These are phyloP conservation scores for Ammospiza nelsoni DNA, from an alignment of 2,113 vertebrate species.

Conservation along the genomic window DNA sequence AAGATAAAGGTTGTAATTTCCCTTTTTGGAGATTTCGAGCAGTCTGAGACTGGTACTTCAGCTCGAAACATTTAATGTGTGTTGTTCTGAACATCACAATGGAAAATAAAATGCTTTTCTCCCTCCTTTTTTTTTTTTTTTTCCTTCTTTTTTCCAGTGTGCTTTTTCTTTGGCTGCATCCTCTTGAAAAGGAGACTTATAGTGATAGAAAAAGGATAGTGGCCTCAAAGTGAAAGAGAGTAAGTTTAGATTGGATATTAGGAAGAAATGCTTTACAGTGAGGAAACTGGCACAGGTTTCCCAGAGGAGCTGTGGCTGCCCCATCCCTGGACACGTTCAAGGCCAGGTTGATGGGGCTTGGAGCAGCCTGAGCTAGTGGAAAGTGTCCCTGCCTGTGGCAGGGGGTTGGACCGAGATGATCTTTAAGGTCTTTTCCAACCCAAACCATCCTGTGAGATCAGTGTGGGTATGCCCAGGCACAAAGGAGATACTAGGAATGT, in stretches of 20 bases:
- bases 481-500: not conserved
- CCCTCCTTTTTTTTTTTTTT: fast-evolving
- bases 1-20: not conserved
- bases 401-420: not conserved
- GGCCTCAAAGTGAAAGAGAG: not conserved
- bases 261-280: not conserved
- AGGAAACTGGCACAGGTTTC: not conserved
- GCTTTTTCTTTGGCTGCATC: not conserved
- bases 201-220: not conserved
- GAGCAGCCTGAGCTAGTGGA: not conserved
- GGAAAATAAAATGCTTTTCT: not conserved
- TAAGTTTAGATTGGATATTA: not conserved
- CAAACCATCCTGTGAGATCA: not conserved
- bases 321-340: not conserved
- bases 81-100: not conserved
- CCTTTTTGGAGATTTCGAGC: fast-evolving
- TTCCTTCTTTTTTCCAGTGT: too few relatives aligned
- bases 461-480: not conserved
- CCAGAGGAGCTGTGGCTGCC: not conserved
- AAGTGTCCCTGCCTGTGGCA: not conserved
- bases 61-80: not conserved
- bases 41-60: not conserved
- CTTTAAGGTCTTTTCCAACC: not conserved
- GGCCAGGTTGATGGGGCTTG: not conserved
- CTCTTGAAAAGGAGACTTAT: not conserved